Conservation (phyloP, 2,113 vertebrate species). For the Archilochus colubris region DNA sequence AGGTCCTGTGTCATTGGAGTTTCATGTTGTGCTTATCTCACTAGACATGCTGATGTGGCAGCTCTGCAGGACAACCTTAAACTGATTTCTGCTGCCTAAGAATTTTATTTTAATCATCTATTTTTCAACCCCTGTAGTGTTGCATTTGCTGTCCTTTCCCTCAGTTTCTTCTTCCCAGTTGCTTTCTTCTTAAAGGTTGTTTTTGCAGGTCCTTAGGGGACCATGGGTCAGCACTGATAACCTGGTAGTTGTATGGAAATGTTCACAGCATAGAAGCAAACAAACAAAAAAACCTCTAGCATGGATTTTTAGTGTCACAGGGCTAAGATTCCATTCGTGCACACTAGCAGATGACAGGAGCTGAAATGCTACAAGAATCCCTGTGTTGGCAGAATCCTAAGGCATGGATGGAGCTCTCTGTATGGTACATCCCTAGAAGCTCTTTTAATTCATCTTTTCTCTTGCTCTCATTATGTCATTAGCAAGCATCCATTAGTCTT, state of each 20-base stretch:
- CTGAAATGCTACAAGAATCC: neutral
- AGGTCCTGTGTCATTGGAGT: neutral
- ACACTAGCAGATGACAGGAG: neutral
- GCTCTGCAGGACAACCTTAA: neutral
- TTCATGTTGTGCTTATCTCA: neutral
- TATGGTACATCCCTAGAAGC: neutral
- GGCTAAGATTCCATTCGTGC: neutral
- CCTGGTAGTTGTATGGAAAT: neutral
- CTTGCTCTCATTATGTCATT: neutral
- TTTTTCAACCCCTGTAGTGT: no score
- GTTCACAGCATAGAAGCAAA: neutral
- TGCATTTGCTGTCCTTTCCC: neutral
- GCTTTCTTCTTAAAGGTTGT: neutral
- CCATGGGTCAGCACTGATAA: neutral
- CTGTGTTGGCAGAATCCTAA: neutral
- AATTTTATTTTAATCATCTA: no score
- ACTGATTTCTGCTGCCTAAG: neutral
- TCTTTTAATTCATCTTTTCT: neutral
- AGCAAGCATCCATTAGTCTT: neutral
- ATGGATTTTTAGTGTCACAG: neutral
- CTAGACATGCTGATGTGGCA: neutral
- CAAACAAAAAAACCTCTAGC: neutral
- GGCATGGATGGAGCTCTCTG: neutral
- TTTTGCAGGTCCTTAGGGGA: neutral
- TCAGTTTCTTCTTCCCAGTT: neutral